Conservation (phyloP, 2,888 invertebrate genomes). For the Apocheima hispidaria region DNA sequence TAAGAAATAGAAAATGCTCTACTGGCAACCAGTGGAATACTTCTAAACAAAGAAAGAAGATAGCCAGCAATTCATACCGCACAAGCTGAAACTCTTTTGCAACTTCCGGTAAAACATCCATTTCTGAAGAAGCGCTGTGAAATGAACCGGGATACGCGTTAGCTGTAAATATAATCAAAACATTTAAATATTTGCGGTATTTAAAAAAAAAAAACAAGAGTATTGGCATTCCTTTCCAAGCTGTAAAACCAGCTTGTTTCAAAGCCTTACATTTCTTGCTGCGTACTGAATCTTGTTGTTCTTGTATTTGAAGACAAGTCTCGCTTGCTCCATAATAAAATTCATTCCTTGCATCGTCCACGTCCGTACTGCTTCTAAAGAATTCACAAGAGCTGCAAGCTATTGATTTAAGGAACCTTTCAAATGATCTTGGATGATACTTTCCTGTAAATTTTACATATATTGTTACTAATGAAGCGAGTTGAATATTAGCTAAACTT, state of each 20-base stretch:
- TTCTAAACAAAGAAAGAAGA: neutral
- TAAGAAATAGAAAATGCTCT: too few relatives aligned
- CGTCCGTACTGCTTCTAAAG: neutral
- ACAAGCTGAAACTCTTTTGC: neutral
- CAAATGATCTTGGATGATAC: conserved; percentile 14
- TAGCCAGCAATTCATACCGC: neutral
- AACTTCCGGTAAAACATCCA: neutral
- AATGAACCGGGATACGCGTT: neutral
- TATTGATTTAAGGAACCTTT: conserved; percentile 28
- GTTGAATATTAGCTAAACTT: too few relatives aligned
- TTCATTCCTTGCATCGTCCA: neutral
- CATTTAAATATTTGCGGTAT: too few relatives aligned
- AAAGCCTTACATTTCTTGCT: neutral
- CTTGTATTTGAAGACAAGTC: neutral
- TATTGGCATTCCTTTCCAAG: too few relatives aligned
- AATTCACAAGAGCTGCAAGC: conserved; percentile 9
- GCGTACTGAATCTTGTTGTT: neutral
- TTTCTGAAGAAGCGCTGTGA: neutral
- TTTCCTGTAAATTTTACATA: conserved; percentile 18
- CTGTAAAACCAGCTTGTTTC: too few relatives aligned
- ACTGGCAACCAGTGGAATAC: too few relatives aligned
- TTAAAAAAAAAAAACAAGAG: too few relatives aligned
- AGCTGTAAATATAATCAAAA: neutral
- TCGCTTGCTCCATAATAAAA: neutral
- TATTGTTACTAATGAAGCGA: neutral